Evolutionary conservation across 1,140 invertebrate genomes (phyloP).

Genomic region (Andrena cerasifolii): DNA sequence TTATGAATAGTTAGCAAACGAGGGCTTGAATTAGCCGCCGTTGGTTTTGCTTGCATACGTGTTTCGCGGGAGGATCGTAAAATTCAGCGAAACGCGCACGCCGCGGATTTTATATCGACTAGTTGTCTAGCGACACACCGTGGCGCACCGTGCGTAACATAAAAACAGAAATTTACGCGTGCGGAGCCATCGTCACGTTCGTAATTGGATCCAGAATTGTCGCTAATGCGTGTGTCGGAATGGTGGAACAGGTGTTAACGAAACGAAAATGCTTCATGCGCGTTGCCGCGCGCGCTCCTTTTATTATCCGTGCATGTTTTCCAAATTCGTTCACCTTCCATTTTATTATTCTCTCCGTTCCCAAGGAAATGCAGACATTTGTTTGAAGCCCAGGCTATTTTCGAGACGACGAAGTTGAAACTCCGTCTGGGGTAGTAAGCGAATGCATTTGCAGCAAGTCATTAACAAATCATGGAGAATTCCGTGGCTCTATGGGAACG

Average conservation of each 20-base stretch:
- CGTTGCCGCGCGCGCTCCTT: not conserved
- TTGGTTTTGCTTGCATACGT: not conserved
- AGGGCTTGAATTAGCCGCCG: no score
- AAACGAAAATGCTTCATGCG: not conserved
- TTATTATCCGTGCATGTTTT: not conserved
- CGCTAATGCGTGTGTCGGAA: not conserved
- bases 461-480: not conserved
- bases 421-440: no score
- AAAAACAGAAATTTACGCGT: not conserved
- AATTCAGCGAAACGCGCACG: not conserved
- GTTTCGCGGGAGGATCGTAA: not conserved
- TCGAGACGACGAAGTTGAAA: no score
- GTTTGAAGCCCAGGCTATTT: no score
- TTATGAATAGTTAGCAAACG: not conserved
- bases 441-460: not conserved
- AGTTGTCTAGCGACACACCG: not conserved
- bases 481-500: slow-evolving; percentile 1
- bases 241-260: not conserved
- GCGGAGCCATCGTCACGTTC: not conserved
- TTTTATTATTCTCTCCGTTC: not conserved
- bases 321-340: not conserved
- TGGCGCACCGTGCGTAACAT: no score
- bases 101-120: not conserved
- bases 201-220: slow-evolving; percentile 20
- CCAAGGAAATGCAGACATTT: no score